phyloP scores from a whole-genome alignment of 2,113 vertebrate species.

The Calyptomena viridis region DNA sequence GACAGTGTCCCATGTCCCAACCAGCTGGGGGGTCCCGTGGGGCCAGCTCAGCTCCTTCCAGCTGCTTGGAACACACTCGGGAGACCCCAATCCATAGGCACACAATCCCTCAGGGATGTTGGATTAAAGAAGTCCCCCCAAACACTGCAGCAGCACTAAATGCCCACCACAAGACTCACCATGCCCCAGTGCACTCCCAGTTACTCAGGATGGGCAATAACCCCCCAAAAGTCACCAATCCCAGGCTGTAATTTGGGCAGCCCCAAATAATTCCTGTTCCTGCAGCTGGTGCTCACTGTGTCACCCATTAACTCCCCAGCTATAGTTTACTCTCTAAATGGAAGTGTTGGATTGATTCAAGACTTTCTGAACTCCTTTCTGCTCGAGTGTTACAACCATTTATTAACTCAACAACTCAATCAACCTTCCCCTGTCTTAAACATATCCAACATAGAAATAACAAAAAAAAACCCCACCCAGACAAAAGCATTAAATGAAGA shows the following conservation, averaged over 20 bases:
- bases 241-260: conserved; percentile 13
- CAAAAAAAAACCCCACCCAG: too few relatives aligned
- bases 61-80: not conserved
- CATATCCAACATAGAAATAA: not conserved
- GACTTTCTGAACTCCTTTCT: conserved; percentile 11
- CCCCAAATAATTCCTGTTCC: not conserved
- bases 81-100: not conserved
- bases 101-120: not conserved
- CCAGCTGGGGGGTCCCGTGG: not conserved
- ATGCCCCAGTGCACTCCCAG: not conserved
- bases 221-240: not conserved
- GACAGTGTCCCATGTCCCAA: rapidly evolving
- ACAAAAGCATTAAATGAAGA: not conserved
- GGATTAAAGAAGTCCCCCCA: not conserved
- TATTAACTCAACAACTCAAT: conserved; percentile 10
- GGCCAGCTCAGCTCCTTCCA: not conserved
- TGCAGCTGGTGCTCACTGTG: not conserved
- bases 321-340: not conserved
- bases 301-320: not conserved
- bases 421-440: not conserved
- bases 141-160: rapidly evolving
- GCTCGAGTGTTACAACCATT: not conserved
- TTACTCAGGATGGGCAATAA: not conserved
- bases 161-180: not conserved
- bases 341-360: not conserved